Evolutionary conservation across 35 echinoderm and acorn worm genomes (phyloP).

Genomic region (Lytechinus variegatus): DNA sequence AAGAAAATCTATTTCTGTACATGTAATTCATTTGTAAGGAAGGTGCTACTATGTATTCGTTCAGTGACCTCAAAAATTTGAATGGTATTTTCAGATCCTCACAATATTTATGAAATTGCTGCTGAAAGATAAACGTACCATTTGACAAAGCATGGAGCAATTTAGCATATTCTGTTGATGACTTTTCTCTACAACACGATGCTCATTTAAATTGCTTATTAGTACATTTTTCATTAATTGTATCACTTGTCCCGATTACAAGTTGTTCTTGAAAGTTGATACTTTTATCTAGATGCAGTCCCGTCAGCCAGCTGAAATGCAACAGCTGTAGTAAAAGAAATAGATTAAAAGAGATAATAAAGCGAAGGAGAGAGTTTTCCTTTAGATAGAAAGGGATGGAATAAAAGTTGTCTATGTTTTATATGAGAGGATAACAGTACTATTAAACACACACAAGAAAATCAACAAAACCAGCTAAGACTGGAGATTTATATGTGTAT

Average conservation of each 20-base stretch:
- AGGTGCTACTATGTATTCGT: neutral
- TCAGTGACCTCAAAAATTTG: neutral
- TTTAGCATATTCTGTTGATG: neutral
- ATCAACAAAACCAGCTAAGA: neutral
- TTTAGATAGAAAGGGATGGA: neutral
- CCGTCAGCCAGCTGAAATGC: too few relatives aligned
- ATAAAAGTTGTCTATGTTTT: neutral
- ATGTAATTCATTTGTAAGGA: neutral
- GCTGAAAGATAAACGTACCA: neutral
- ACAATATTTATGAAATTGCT: neutral
- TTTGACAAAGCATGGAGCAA: neutral
- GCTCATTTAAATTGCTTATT: neutral
- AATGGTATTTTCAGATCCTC: neutral
- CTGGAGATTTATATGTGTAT: conserved; percentile 25
- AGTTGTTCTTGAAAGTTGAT: too few relatives aligned
- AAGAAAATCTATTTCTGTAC: neutral
- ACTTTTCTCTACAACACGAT: neutral
- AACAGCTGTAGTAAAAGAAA: neutral
- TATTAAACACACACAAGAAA: neutral
- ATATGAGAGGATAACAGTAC: neutral
- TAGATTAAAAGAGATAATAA: neutral
- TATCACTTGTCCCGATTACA: too few relatives aligned
- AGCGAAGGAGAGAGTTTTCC: neutral
- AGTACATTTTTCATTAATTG: neutral
- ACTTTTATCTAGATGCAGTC: too few relatives aligned